A percentile compares a stretch with the other conserved stretches of the same genome.
Conservation (phyloP, 1,140 invertebrate species). For the Trichonephila clavata region DNA sequence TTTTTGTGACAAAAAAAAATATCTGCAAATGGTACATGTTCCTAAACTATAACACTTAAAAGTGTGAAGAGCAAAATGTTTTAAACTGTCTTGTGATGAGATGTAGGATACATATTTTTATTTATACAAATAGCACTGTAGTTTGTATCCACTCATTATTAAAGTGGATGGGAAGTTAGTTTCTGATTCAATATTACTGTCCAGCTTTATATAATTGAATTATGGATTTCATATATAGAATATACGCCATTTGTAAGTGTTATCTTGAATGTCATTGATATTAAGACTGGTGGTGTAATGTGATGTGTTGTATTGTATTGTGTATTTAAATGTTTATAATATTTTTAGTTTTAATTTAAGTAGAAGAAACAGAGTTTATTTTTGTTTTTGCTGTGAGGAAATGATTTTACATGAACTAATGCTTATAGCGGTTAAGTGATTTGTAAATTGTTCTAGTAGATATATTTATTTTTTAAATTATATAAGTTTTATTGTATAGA, state of each 20-base stretch:
- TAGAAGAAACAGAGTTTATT: background rate
- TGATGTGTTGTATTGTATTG: constrained; percentile 35
- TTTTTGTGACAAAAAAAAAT: constrained; percentile 64
- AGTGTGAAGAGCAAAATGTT: constrained; percentile 75
- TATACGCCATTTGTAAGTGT: constrained; percentile 54
- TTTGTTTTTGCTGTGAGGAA: background rate
- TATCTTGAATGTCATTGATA: constrained; percentile 34
- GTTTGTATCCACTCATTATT: background rate
- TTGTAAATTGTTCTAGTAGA: constrained; percentile 2
- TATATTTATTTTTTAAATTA: constrained; percentile 42
- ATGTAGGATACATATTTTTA: constrained; percentile 74
- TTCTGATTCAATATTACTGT: constrained; percentile 51
- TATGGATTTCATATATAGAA: constrained; percentile 16
- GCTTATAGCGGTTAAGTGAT: constrained; percentile 10
- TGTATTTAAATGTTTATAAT: background rate
- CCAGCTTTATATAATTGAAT: constrained; percentile 62
- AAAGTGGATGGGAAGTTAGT: constrained; percentile 38
- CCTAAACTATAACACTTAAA: constrained; percentile 74
- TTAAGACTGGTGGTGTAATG: constrained; percentile 62
- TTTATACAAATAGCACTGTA: constrained; percentile 54
- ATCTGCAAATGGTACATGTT: constrained; percentile 75
- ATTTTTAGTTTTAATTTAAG: constrained; percentile 16
- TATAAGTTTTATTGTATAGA: constrained; percentile 33
- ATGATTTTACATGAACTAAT: background rate
- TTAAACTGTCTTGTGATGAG: constrained; percentile 66